These are phyloP conservation scores for Tarsius wallacei DNA, from an alignment of 2,797 vertebrate genomes.

Conservation along the genomic window DNA sequence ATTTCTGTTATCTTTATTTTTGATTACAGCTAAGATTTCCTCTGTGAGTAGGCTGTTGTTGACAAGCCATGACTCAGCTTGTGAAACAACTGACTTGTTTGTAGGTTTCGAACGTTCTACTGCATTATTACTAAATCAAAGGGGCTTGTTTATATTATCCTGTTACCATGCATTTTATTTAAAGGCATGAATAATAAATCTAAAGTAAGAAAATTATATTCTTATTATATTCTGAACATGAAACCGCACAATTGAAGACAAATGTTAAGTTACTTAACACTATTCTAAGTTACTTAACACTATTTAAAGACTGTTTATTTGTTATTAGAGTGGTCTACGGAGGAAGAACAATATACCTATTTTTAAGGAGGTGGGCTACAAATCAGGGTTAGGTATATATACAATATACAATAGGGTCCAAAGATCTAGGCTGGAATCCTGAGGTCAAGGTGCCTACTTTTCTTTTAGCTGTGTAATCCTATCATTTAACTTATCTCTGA, in stretches of 20 bases:
- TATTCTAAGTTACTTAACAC: slow-evolving; percentile 29
- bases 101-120: slow-evolving; percentile 58
- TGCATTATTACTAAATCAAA: slow-evolving; percentile 65
- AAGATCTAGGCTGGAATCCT: neutral
- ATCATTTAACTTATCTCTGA: slow-evolving; percentile 37
- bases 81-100: slow-evolving; percentile 61
- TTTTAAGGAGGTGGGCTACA: too few relatives aligned
- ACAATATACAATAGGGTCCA: neutral
- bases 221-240: slow-evolving; percentile 28
- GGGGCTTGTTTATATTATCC: neutral
- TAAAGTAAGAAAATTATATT: slow-evolving; percentile 48
- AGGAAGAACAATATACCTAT: neutral
- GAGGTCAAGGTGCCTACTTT: neutral
- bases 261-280: slow-evolving; percentile 16
- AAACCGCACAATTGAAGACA: slow-evolving; percentile 63
- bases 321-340: neutral
- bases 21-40: slow-evolving; percentile 59
- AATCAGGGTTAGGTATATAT: too few relatives aligned
- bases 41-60: slow-evolving; percentile 44
- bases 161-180: slow-evolving; percentile 60
- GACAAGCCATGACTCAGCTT: slow-evolving; percentile 70
- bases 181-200: slow-evolving; percentile 54
- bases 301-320: slow-evolving; percentile 56
- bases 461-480: slow-evolving; percentile 49
- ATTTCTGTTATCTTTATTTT: slow-evolving; percentile 54